These are phyloP conservation scores for Rugalucina vietnamica DNA, from an alignment of 2,888 invertebrate species.

Conservation along the genomic window DNA sequence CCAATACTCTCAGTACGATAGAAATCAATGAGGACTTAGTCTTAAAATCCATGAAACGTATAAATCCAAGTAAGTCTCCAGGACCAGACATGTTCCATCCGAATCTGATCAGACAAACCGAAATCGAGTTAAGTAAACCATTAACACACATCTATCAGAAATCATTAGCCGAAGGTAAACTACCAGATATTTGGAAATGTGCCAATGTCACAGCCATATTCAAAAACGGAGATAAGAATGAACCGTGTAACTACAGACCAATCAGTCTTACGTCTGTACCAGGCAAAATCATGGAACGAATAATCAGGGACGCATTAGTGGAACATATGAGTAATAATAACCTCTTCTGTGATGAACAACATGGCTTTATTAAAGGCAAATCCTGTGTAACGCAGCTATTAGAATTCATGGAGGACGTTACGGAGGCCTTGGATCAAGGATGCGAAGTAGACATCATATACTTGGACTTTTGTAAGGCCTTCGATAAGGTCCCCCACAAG, in stretches of 20 bases:
- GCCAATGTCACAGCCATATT: background rate
- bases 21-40: background rate
- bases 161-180: background rate
- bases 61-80: background rate
- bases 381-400: background rate
- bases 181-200: background rate
- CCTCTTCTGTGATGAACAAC: background rate
- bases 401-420: background rate
- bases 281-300: background rate
- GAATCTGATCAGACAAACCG: background rate
- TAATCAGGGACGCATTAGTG: background rate
- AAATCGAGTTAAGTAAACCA: background rate
- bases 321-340: background rate
- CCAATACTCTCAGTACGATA: background rate
- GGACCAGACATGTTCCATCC: background rate
- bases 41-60: background rate
- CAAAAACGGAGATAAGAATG: background rate
- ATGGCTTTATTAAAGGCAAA: background rate
- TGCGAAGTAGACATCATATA: background rate
- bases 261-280: background rate
- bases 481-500: background rate
- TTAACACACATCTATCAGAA: background rate
- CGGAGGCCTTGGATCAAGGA: background rate
- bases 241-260: background rate
- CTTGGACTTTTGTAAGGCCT: background rate